Conservation (phyloP, 2,113 vertebrate species). For the Psammodynastes pulverulentus region DNA sequence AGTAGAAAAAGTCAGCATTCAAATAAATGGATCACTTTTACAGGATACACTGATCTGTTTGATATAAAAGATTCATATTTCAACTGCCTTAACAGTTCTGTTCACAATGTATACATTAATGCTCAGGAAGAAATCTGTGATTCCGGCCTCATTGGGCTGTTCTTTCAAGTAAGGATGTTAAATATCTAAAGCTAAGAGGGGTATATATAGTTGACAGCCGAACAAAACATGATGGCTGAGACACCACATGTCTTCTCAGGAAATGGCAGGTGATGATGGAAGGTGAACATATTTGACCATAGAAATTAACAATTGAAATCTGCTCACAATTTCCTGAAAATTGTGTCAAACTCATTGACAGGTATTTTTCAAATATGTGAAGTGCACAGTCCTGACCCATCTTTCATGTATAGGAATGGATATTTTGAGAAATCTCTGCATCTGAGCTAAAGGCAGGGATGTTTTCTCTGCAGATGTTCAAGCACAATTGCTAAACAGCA, state of each 20-base stretch:
- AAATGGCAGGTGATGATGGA: background rate
- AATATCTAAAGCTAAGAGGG: background rate
- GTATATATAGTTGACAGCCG: background rate
- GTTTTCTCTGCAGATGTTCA: background rate
- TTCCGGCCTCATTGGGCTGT: background rate
- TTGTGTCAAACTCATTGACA: background rate
- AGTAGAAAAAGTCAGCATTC: background rate
- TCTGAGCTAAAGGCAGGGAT: background rate
- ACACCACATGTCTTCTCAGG: background rate
- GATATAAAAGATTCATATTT: background rate
- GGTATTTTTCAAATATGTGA: background rate
- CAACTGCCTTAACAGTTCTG: background rate
- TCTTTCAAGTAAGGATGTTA: background rate
- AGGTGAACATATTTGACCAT: background rate
- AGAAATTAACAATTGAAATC: background rate
- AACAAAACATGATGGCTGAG: background rate
- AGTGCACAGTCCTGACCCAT: background rate
- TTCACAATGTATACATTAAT: background rate
- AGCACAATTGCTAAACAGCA: background rate
- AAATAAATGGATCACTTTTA: background rate
- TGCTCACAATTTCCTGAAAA: background rate
- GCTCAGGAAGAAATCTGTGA: background rate
- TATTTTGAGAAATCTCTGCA: background rate
- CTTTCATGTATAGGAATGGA: background rate
- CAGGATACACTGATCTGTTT: background rate